A percentile compares a stretch with the other conserved stretches of the same genome.
These are phyloP conservation scores for Spinibarbus caldwelli DNA, from an alignment of 2,797 vertebrate species.

Conservation along the genomic window DNA sequence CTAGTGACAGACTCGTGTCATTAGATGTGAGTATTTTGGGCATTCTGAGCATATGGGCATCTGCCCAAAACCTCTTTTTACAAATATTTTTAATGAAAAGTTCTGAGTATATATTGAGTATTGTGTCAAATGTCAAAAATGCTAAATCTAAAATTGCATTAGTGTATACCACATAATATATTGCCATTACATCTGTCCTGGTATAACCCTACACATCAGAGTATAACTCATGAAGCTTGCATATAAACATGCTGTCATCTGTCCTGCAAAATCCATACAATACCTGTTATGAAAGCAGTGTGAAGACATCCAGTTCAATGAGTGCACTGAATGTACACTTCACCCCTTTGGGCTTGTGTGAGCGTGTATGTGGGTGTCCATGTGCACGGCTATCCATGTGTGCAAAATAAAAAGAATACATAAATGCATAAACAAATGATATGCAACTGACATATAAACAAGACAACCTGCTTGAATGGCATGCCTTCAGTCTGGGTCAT, in stretches of 20 bases:
- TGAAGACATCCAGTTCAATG: neutral
- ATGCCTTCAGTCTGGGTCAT: neutral
- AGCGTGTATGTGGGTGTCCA: neutral
- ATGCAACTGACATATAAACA: neutral
- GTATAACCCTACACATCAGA: too few relatives aligned
- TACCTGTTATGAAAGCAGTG: conserved; percentile 4
- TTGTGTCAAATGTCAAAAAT: neutral
- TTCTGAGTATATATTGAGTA: neutral
- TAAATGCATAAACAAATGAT: neutral
- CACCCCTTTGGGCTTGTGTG: neutral
- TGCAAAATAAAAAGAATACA: neutral
- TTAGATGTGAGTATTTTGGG: too few relatives aligned
- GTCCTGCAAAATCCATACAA: conserved; percentile 3
- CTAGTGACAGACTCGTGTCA: neutral
- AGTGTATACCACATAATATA: too few relatives aligned
- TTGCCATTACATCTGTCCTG: neutral
- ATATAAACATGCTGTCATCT: neutral
- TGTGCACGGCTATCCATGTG: conserved; percentile 7
- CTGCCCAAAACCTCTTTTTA: neutral
- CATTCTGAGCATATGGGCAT: too few relatives aligned
- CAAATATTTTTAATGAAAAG: neutral
- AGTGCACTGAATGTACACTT: neutral
- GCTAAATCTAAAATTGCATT: too few relatives aligned
- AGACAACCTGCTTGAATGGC: neutral
- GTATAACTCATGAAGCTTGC: neutral